Conservation (phyloP, 2,888 invertebrate species). For the Coecobrya sp. region DNA sequence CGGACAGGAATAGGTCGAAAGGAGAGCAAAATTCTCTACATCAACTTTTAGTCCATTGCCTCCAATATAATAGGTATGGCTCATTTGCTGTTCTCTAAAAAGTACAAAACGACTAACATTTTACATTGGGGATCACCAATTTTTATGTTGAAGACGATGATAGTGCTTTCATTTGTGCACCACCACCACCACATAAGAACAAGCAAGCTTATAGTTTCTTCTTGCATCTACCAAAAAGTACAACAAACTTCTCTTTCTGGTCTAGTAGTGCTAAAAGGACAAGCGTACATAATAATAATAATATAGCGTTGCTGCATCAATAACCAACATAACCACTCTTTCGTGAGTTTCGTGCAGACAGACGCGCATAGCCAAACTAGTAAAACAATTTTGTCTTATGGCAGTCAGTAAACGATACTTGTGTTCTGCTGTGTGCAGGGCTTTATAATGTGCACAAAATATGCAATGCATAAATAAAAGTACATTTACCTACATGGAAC, state of each 20-base stretch:
- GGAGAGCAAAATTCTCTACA: slow-evolving; percentile 70
- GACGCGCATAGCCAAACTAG: not conserved
- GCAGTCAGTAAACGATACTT: not conserved
- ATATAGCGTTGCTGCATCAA: slow-evolving; percentile 49
- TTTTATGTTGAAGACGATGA: slow-evolving; percentile 18
- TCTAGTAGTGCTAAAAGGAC: slow-evolving; percentile 56
- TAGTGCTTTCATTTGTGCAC: slow-evolving; percentile 43
- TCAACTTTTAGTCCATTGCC: slow-evolving; percentile 71
- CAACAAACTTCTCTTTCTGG: slow-evolving; percentile 52
- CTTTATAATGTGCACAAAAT: not conserved
- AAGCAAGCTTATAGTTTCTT: slow-evolving; percentile 22
- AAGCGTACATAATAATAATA: slow-evolving; percentile 27
- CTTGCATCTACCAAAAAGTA: slow-evolving; percentile 7
- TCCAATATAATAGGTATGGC: slow-evolving; percentile 55
- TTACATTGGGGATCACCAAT: slow-evolving; percentile 27
- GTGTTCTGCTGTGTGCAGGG: not conserved
- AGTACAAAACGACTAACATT: slow-evolving; percentile 30
- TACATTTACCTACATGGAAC: not conserved
- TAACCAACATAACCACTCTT: slow-evolving; percentile 32
- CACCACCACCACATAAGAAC: slow-evolving; percentile 5
- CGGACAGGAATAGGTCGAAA: slow-evolving; percentile 74
- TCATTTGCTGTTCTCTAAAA: slow-evolving; percentile 49
- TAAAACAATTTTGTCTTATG: slow-evolving; percentile 16
- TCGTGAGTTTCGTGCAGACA: slow-evolving; percentile 23
- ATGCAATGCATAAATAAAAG: not conserved